Conservation (phyloP, 2,113 vertebrate genomes). For the Euleptes europaea region DNA sequence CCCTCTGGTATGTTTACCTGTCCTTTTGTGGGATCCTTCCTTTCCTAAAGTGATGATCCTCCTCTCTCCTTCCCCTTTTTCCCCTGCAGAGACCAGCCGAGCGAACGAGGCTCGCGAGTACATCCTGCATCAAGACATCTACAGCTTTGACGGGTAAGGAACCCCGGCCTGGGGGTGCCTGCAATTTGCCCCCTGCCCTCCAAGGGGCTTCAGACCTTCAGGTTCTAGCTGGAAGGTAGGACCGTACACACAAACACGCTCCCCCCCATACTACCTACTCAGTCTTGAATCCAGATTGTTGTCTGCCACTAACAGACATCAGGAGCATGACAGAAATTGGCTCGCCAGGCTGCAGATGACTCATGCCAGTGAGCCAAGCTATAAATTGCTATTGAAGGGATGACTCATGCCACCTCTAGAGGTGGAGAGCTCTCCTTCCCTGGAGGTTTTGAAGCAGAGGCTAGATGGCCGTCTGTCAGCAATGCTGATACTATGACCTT, state of each 20-base stretch:
- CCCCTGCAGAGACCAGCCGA: constrained; percentile 75
- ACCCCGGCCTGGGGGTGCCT: neutral
- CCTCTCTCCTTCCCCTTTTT: neutral
- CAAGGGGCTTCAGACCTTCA: neutral
- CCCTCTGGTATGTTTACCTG: neutral
- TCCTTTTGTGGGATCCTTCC: neutral
- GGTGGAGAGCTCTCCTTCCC: too few species aligned
- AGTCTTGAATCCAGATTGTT: neutral
- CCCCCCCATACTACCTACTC: neutral
- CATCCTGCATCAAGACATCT: constrained; percentile 81
- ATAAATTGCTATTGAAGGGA: neutral
- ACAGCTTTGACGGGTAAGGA: constrained; percentile 78
- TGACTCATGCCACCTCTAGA: too few species aligned
- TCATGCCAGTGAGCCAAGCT: neutral
- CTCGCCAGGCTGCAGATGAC: neutral
- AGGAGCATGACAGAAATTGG: neutral
- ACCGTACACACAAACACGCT: too few species aligned
- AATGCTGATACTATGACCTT: too few species aligned
- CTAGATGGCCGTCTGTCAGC: too few species aligned
- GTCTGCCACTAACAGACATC: neutral
- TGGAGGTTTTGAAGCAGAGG: too few species aligned
- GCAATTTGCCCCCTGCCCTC: neutral
- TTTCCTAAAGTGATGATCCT: neutral
- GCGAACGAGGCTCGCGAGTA: constrained; percentile 83
- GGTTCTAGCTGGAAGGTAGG: too few species aligned